A percentile compares a stretch with the other conserved stretches of the same genome.
Evolutionary conservation across 2,888 invertebrate genomes (phyloP).

Genomic region (Phrixothrix hirtus): DNA sequence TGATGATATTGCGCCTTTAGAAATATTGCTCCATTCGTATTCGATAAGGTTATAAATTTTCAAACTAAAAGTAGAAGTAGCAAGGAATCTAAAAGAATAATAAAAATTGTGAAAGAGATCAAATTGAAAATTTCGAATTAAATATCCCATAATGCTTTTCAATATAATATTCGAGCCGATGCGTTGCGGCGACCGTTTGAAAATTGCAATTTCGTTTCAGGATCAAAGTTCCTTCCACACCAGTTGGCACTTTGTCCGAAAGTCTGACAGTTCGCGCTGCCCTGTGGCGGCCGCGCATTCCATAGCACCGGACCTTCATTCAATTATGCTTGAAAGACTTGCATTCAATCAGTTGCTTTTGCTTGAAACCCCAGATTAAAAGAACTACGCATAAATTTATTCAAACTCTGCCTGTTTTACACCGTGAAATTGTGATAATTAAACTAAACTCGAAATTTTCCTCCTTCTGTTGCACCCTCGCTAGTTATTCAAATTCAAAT

Average conservation of each 20-base stretch:
- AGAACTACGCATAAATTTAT: slow-evolving; percentile 27
- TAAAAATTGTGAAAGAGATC: slow-evolving; percentile 34
- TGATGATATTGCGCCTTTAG: background rate
- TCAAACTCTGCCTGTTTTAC: slow-evolving; percentile 1
- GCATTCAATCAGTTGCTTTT: slow-evolving; percentile 35
- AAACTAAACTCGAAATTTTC: slow-evolving; percentile 13
- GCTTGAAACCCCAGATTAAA: slow-evolving; percentile 27
- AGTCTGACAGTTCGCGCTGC: slow-evolving; percentile 41
- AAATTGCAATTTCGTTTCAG: slow-evolving; percentile 56
- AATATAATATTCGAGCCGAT: slow-evolving; percentile 52
- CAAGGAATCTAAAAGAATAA: slow-evolving; percentile 24
- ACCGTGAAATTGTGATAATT: slow-evolving; percentile 14
- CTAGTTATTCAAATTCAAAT: slow-evolving; percentile 22
- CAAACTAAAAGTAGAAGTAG: slow-evolving; percentile 17
- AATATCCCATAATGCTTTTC: slow-evolving; percentile 51
- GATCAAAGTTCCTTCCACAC: slow-evolving; percentile 55
- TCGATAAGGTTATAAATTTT: slow-evolving; percentile 11
- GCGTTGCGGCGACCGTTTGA: slow-evolving; percentile 53
- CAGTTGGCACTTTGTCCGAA: slow-evolving; percentile 52
- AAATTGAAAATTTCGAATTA: slow-evolving; percentile 47
- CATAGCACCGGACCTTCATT: slow-evolving; percentile 40
- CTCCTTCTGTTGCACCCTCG: slow-evolving; percentile 7
- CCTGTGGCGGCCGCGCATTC: slow-evolving; percentile 38
- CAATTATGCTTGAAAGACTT: slow-evolving; percentile 41
- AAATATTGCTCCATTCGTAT: slow-evolving; percentile 4